These are phyloP conservation scores for Donacobius atricapilla DNA, from an alignment of 2,113 vertebrate genomes.

Conservation along the genomic window DNA sequence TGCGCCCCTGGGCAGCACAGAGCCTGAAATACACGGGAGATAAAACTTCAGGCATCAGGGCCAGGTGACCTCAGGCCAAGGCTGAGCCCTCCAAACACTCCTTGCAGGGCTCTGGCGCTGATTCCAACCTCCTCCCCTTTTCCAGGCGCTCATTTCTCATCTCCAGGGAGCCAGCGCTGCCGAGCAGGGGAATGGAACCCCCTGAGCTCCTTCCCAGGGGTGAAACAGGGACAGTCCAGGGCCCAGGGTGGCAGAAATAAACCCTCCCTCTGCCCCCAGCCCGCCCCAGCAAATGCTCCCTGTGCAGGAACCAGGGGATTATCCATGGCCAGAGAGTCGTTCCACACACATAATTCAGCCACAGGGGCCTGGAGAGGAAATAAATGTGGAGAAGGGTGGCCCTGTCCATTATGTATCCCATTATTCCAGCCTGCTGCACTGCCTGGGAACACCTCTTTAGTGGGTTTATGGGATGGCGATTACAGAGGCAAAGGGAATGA, in stretches of 20 bases:
- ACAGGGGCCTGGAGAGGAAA: background rate
- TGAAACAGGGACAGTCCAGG: background rate
- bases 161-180: background rate
- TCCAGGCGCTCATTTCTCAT: background rate
- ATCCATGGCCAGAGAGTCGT: background rate
- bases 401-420: background rate
- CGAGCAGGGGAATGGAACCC: background rate
- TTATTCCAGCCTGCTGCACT: background rate
- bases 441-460: too few relatives aligned
- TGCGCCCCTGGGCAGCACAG: too few relatives aligned
- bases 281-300: background rate
- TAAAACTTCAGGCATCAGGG: too few relatives aligned
- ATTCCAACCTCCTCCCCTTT: background rate
- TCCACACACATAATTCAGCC: background rate
- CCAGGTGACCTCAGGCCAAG: too few relatives aligned
- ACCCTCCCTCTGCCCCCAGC: background rate
- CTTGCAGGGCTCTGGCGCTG: background rate
- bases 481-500: rapidly evolving
- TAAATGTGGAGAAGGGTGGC: background rate
- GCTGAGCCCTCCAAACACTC: too few relatives aligned
- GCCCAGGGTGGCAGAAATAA: background rate
- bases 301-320: background rate
- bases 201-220: background rate
- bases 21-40: too few relatives aligned
- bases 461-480: background rate